Conservation (phyloP, 2,797 vertebrate species). For the Helicolenus hilgendorfi region DNA sequence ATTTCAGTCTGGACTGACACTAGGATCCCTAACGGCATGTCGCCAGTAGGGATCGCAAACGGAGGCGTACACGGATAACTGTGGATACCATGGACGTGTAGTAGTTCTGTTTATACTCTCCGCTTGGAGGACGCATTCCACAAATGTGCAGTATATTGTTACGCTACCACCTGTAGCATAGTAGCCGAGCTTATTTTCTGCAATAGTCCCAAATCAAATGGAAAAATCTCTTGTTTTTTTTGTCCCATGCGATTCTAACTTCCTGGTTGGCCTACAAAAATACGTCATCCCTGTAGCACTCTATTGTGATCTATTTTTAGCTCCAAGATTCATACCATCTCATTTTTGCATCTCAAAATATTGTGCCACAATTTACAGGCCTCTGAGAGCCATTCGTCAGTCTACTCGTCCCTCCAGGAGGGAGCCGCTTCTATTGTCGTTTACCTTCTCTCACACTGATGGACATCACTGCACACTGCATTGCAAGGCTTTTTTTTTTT, state of each 20-base stretch:
- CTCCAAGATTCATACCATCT: neutral
- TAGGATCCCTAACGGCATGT: too few relatives aligned
- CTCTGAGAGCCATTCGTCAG: neutral
- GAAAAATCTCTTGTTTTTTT: neutral
- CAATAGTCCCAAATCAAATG: neutral
- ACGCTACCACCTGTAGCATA: too few relatives aligned
- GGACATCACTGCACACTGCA: neutral
- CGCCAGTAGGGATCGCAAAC: too few relatives aligned
- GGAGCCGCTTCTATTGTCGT: neutral
- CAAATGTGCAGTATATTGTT: too few relatives aligned
- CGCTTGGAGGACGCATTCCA: too few relatives aligned
- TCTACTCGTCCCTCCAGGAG: neutral
- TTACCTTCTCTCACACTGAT: conserved; percentile 43
- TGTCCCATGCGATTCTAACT: neutral
- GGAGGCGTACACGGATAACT: too few relatives aligned
- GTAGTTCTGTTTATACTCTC: too few relatives aligned
- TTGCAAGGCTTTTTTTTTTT: conserved; percentile 15
- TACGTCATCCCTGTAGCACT: neutral
- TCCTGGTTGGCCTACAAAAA: neutral
- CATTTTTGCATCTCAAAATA: neutral
- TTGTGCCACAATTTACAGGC: neutral
- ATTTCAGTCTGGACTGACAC: too few relatives aligned
- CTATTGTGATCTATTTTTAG: neutral
- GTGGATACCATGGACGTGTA: too few relatives aligned
- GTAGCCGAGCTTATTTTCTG: neutral